These are phyloP conservation scores for Parnassius glacialis DNA, from an alignment of 2,888 invertebrate species.

Conservation along the genomic window DNA sequence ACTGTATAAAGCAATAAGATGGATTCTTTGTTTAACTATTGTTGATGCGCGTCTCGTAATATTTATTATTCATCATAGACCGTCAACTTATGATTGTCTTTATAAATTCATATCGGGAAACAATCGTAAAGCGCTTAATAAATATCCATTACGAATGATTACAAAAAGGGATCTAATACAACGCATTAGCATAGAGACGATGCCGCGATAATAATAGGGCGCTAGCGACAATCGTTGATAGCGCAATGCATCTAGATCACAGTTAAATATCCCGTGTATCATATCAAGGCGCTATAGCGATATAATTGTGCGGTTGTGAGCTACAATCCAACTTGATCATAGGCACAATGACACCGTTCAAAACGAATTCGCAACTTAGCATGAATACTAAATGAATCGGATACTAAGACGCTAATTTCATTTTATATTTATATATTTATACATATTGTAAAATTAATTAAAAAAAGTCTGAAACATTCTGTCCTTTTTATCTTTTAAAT, in stretches of 20 bases:
- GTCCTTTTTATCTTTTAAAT: too few relatives aligned
- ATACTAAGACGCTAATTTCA: not conserved
- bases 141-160: conserved; percentile 16
- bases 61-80: not conserved
- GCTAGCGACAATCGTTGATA: conserved; percentile 34
- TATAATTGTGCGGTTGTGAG: conserved; percentile 7
- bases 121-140: conserved; percentile 15
- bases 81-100: not conserved
- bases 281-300: conserved; percentile 15
- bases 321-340: conserved; percentile 7
- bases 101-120: conserved; percentile 12
- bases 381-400: conserved; percentile 19
- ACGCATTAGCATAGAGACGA: conserved; percentile 56
- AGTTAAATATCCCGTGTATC: conserved; percentile 26
- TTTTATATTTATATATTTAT: too few relatives aligned
- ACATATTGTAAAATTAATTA: too few relatives aligned
- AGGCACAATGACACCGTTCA: not conserved
- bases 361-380: conserved; percentile 6
- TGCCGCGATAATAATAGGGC: conserved; percentile 60
- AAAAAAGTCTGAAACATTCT: too few relatives aligned
- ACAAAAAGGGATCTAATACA: conserved; percentile 30
- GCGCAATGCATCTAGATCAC: conserved; percentile 28
- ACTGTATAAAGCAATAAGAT: too few relatives aligned
- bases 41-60: too few relatives aligned
- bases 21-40: too few relatives aligned